A percentile compares a stretch with the other conserved stretches of the same genome.
These are phyloP conservation scores for Cyphomyrmex costatus DNA, from an alignment of 1,140 invertebrate species.

Conservation along the genomic window DNA sequence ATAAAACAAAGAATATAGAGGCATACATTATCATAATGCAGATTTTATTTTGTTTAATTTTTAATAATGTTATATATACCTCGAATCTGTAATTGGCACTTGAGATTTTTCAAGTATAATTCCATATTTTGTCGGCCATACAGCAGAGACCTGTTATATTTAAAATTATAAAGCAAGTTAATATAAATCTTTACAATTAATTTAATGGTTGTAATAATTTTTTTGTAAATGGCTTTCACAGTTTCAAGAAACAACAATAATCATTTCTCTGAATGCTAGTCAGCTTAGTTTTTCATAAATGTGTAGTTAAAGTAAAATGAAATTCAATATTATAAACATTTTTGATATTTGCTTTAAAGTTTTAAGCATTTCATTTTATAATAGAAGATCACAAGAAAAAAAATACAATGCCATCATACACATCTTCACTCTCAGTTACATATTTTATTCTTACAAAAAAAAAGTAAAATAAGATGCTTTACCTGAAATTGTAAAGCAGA, in stretches of 20 bases:
- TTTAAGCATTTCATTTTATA: not conserved
- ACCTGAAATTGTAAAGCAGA: conserved; percentile 95
- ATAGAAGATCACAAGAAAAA: not conserved
- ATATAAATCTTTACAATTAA: not conserved
- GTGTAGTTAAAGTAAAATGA: not conserved
- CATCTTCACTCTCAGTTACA: not conserved
- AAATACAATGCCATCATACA: not conserved
- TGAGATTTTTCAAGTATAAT: conserved; percentile 91
- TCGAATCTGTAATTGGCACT: conserved; percentile 72
- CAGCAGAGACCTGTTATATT: conserved; percentile 85
- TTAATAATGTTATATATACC: conserved; percentile 68
- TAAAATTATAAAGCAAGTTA: conserved; percentile 41
- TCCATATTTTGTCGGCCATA: conserved; percentile 93
- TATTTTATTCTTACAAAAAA: not conserved
- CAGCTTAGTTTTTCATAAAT: conserved; percentile 26
- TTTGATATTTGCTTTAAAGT: not conserved
- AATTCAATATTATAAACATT: not conserved
- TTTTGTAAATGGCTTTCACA: not conserved
- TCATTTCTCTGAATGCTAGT: not conserved
- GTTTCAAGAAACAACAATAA: not conserved
- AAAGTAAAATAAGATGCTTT: conserved; percentile 74
- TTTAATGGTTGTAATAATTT: not conserved
- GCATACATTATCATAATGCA: conserved; percentile 3
- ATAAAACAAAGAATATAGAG: conserved; percentile 47
- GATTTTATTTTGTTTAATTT: not conserved